A percentile compares a stretch with the other conserved stretches of the same genome.
Evolutionary conservation across 2,113 vertebrate genomes (phyloP).

Genomic region (Coregonus clupeaformis): DNA sequence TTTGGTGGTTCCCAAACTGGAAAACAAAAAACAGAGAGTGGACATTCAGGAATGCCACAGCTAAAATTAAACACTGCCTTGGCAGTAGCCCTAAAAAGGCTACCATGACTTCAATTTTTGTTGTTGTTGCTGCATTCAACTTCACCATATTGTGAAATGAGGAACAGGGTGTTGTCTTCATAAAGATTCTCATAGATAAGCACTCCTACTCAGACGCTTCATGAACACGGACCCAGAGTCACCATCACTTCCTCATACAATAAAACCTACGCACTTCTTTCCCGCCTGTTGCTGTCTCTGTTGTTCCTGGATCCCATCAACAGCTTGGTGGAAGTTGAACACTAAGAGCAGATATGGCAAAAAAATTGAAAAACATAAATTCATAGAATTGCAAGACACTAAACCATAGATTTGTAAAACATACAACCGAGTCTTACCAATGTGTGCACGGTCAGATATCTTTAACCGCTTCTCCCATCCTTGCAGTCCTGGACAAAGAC

Average conservation of each 20-base stretch:
- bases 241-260: neutral
- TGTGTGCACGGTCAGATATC: slow-evolving; percentile 81
- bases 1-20: slow-evolving; percentile 81
- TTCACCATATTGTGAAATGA: too few species aligned
- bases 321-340: slow-evolving; percentile 82
- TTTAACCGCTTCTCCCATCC: slow-evolving; percentile 79
- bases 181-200: too few species aligned
- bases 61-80: neutral
- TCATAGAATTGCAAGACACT: neutral
- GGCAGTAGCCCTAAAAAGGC: neutral
- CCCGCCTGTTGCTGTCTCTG: slow-evolving; percentile 78
- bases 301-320: slow-evolving; percentile 79
- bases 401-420: too few species aligned
- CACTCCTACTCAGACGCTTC: too few species aligned
- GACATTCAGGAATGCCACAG: neutral
- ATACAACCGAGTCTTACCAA: slow-evolving; percentile 61
- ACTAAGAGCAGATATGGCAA: slow-evolving; percentile 53
- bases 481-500: slow-evolving; percentile 66
- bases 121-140: too few species aligned
- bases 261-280: slow-evolving; percentile 70
- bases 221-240: too few species aligned
- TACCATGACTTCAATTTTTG: too few species aligned
- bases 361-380: neutral
- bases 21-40: slow-evolving; percentile 5
- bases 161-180: too few species aligned